phyloP scores from a whole-genome alignment of 2,888 invertebrate species.

The Theristus sp. region DNA sequence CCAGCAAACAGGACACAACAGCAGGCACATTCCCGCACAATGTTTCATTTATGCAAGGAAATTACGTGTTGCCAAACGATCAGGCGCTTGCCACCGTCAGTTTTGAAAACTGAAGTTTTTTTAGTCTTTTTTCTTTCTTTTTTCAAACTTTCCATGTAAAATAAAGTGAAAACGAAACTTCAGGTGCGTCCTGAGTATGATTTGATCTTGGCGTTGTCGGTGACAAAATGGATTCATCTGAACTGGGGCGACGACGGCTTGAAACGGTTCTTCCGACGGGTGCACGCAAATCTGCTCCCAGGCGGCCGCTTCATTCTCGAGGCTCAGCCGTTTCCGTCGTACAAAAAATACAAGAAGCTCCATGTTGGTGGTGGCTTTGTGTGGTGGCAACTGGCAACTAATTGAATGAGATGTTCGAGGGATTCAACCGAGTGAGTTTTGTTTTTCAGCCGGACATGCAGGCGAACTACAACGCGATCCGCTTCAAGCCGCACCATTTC shows the following conservation, averaged over 20 bases:
- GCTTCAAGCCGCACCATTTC: slow-evolving; percentile 74
- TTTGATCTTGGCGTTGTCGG: slow-evolving; percentile 74
- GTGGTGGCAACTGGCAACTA: too few species aligned
- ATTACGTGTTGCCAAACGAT: slow-evolving; percentile 79
- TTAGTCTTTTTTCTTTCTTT: neutral
- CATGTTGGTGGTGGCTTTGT: neutral
- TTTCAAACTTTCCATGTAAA: slow-evolving; percentile 28
- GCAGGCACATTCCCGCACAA: slow-evolving; percentile 20
- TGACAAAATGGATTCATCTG: slow-evolving; percentile 94
- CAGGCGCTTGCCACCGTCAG: too few species aligned
- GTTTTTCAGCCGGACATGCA: slow-evolving; percentile 14
- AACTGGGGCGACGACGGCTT: slow-evolving; percentile 90
- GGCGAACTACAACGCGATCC: slow-evolving; percentile 53
- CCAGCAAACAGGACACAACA: neutral
- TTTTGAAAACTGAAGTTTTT: neutral
- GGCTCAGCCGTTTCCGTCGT: slow-evolving; percentile 84
- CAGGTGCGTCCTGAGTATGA: slow-evolving; percentile 53
- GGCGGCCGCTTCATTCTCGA: slow-evolving; percentile 83
- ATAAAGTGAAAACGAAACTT: slow-evolving; percentile 24
- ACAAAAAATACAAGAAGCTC: slow-evolving; percentile 37
- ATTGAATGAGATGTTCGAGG: neutral
- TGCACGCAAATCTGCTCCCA: slow-evolving; percentile 70
- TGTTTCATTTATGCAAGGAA: slow-evolving; percentile 47
- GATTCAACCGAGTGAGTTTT: too few species aligned
- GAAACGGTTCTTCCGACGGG: slow-evolving; percentile 71